Evolutionary conservation across 1,140 invertebrate species (phyloP), one percentile per base, ranked within the genome.

Genomic region (Nylanderia fulva): DNA sequence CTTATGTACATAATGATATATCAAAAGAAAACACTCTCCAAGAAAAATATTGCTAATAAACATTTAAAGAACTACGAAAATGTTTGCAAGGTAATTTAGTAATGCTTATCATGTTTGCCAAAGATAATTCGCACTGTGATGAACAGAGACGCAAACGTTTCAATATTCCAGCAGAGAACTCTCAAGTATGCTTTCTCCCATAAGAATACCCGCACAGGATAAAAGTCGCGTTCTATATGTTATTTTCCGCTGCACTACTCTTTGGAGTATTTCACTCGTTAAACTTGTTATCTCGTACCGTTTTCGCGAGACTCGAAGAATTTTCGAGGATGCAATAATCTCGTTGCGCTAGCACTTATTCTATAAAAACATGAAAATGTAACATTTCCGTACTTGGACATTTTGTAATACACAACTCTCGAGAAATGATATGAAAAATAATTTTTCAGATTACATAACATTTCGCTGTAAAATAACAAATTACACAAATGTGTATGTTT

Each of bases 181-280:
- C 77, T 66, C 75, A 5, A 42, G 13, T 7, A 24, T 13, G n/a
- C 27, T 71, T 42, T 27, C 18, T 42, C 66, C 36, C 66, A 13
- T 72, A 82, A 82, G 64, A 45, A 72, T 45, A 72, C 13, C 7
- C 39, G 33, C 24, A 11, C 24, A 18, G 42, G 27, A 60, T 76
- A 68, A 79, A 80, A 69, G 52, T 42, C 77, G 24, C 36, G n/a
- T n/a, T 7, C 42, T 29, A 15, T 45, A 7, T 27, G 29, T 56
- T 69, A 21, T 27, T 64, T 29, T 48, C 39, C 11, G 39, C 13
- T 68, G 42, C 36, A 3, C 21, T 52, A 21, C 21, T 27, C 39
- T 80, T 72, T 82, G 66, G 71, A 72, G 52, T 58, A 8, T 58
- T 82, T 52, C 18, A 82, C 54, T 72, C 24, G 77, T 71, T 82